Base-by-base conservation (phyloP, 2,797 vertebrate species). In the Hippoglossus hippoglossus region DNA sequence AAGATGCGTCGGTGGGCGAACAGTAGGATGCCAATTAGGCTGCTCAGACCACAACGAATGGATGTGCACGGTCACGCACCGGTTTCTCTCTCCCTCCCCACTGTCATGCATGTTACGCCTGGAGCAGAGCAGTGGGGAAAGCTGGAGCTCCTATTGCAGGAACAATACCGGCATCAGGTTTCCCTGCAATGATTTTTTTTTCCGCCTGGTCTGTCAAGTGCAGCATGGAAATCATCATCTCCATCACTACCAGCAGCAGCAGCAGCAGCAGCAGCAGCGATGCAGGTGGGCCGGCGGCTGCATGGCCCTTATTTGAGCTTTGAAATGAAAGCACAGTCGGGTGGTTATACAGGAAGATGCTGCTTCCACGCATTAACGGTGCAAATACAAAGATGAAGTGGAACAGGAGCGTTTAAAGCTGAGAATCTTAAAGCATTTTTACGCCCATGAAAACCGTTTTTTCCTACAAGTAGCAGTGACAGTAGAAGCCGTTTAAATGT, bases 11-110 rank as follows among this genome's bases (percentile, higher is more conserved):
- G 78, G 89, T 88, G 36, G 85, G 84, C 76, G 70, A 91, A 91
- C 92, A 91, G 91, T 82, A 78, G 92, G 91, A 89, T 73, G 90
- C 92, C 91, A 92, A 93, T 94, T 92, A 93, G 89, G 76, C 84
- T 79, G 86, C 88, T 87, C 82, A 12, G 88, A 84, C 87, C 84
- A 89, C 84, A 73, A 83, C 63, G 76, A 85, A 86, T 85, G 87
- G 80, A 90, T 80, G 77, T 68, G 44, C 66, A 11, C 11, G 83
- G 91, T 90, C 90, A 91, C 62, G 85, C 89, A 89, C 84, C 44
- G 78, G 75, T 56, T 70, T 86, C 82, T 81, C 82, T 61, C 73
- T 78, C 68, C 34, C 53, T 28, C 54, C 56, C 36, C 4, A 12
- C 41, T 18, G 16, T 18, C 16, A 44, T 18, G 41, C 41, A 44